Conservation (phyloP, 2,797 vertebrate genomes). For the Chaetodon trifasciatus region DNA sequence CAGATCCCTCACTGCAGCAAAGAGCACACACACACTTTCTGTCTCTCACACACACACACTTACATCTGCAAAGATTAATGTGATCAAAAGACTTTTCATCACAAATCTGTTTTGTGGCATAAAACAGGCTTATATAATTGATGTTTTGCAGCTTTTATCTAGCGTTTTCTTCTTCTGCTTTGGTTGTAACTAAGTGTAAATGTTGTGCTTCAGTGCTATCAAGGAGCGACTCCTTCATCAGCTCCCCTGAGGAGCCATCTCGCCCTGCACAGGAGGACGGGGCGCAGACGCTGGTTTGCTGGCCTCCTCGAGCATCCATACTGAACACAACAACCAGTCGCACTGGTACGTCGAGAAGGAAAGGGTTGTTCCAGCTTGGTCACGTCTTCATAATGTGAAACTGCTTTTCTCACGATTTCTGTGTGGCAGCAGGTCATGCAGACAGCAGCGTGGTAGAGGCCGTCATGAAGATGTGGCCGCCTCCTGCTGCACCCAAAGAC, state of each 20-base stretch:
- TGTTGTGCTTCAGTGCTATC: constrained; percentile 48
- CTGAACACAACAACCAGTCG: constrained; percentile 53
- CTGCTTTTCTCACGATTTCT: neutral
- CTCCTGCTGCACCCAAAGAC: constrained; percentile 78
- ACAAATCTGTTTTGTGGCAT: constrained; percentile 25
- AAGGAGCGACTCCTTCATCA: constrained; percentile 38
- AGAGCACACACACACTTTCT: neutral
- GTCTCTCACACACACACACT: constrained; percentile 1
- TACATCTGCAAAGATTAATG: constrained; percentile 25
- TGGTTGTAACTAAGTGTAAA: constrained; percentile 18
- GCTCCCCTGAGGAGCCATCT: constrained; percentile 50
- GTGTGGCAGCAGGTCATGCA: constrained; percentile 24
- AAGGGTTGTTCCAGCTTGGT: neutral
- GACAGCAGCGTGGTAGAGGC: constrained; percentile 72
- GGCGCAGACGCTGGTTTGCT: constrained; percentile 78
- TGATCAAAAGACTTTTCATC: constrained; percentile 53
- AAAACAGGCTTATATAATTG: constrained; percentile 14
- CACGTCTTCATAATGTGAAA: neutral
- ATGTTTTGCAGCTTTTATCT: constrained; percentile 12
- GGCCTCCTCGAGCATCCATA: constrained; percentile 83
- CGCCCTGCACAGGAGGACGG: constrained; percentile 62
- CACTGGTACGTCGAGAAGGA: constrained; percentile 65
- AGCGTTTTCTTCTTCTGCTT: constrained; percentile 3
- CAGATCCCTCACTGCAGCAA: constrained; percentile 60
- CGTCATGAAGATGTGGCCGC: constrained; percentile 87